Percentiles rank a stretch among this genome's conserved stretches.
phyloP scores from a whole-genome alignment of 2,797 vertebrate species.

The Heteromormyrus szaboi region DNA sequence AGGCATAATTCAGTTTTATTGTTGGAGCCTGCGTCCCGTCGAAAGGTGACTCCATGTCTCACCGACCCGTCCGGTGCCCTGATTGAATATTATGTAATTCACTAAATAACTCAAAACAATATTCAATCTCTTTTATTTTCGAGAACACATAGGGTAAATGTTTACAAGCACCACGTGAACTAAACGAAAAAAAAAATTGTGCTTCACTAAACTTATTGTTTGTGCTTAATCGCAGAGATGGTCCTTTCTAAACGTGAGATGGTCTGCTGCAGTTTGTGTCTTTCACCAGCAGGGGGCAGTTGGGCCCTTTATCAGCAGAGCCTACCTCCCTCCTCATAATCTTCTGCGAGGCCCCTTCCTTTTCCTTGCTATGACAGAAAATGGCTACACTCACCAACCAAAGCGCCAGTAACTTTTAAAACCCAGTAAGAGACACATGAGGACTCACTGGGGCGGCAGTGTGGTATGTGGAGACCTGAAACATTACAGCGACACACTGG shows the following conservation, averaged over 20 bases:
- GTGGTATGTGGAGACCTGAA: neutral
- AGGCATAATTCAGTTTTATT: neutral
- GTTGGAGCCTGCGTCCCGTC: neutral
- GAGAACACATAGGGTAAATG: neutral
- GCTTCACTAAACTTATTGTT: neutral
- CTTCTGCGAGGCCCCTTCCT: neutral
- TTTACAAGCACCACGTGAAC: slow-evolving; percentile 1
- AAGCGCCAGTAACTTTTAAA: neutral
- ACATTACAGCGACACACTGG: neutral
- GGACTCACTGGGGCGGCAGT: slow-evolving; percentile 15
- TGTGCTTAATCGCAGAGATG: neutral
- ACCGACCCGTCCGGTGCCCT: neutral
- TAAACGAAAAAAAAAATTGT: neutral
- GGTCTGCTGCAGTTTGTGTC: neutral
- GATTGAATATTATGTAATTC: neutral
- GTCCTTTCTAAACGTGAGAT: neutral
- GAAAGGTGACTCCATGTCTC: neutral
- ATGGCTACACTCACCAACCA: neutral
- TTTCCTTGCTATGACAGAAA: neutral
- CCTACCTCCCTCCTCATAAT: neutral
- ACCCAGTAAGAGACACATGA: slow-evolving; percentile 6
- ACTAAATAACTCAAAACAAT: slow-evolving; percentile 7
- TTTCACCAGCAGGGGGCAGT: slow-evolving; percentile 23
- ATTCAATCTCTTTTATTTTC: slow-evolving; percentile 1
- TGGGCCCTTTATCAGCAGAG: slow-evolving; percentile 5